Evolutionary conservation across 2,888 invertebrate genomes (phyloP).

Genomic region (Meganola albula): DNA sequence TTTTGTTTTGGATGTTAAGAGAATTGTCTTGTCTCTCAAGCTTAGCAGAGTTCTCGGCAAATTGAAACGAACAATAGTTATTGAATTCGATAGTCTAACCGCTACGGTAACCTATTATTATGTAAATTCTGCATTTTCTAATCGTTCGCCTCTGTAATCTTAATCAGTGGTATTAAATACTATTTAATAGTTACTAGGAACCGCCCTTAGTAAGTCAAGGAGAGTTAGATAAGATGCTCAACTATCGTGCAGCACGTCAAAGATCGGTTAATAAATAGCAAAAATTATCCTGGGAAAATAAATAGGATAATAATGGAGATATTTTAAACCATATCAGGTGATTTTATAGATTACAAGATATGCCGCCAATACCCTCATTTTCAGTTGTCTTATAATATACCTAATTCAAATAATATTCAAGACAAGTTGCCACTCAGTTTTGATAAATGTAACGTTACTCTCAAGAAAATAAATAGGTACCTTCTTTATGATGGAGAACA

Average conservation of each 20-base stretch:
- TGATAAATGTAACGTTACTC: no score
- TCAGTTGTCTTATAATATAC: no score
- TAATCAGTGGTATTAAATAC: slow-evolving; percentile 42
- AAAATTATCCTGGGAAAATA: background rate
- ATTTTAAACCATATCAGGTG: no score
- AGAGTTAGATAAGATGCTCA: slow-evolving; percentile 43
- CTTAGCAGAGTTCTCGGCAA: no score
- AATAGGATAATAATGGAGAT: background rate
- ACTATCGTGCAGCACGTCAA: slow-evolving; percentile 56
- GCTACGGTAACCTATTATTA: slow-evolving; percentile 25
- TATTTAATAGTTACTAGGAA: slow-evolving; percentile 41
- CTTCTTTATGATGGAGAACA: no score
- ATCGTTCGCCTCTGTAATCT: slow-evolving; percentile 35
- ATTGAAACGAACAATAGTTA: slow-evolving; percentile 5
- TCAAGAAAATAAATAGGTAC: no score
- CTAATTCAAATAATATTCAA: no score
- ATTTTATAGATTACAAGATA: no score
- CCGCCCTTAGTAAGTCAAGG: slow-evolving; percentile 63
- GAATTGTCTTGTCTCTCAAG: no score
- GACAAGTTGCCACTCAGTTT: no score
- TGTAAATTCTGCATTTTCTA: slow-evolving; percentile 33
- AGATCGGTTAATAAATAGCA: slow-evolving; percentile 4
- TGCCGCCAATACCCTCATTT: no score
- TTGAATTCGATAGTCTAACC: slow-evolving; percentile 10
- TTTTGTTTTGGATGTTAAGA: no score